Percentiles rank a stretch among this genome's conserved stretches.
Evolutionary conservation across 92 coral and sea anemone species (phyloP).

Genomic region (Micromussa lordhowensis): DNA sequence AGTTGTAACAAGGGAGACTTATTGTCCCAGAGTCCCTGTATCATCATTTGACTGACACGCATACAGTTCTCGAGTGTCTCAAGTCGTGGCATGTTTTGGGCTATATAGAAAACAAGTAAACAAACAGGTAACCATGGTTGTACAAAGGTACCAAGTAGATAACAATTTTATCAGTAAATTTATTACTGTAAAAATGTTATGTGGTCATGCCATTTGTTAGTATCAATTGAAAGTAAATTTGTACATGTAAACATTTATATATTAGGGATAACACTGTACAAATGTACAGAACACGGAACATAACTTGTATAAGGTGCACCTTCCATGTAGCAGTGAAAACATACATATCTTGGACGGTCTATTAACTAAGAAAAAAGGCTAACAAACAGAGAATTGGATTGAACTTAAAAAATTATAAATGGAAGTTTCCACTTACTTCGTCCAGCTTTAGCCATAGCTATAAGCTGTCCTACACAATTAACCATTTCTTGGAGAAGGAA

Average conservation of each 20-base stretch:
- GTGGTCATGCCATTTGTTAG: background rate
- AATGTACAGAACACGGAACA: too few relatives aligned
- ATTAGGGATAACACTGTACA: too few relatives aligned
- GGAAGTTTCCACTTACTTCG: conserved; percentile 55
- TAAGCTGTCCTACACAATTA: conserved; percentile 84
- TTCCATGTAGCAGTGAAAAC: too few relatives aligned
- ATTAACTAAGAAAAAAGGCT: too few relatives aligned
- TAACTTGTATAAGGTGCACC: too few relatives aligned
- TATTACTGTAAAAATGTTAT: background rate
- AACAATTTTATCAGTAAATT: background rate
- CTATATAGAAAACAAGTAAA: conserved; percentile 44
- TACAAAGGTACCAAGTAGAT: too few relatives aligned
- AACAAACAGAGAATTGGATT: too few relatives aligned
- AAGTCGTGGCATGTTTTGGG: conserved; percentile 85
- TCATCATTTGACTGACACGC: conserved; percentile 82
- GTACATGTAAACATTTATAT: background rate
- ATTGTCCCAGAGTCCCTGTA: conserved; percentile 88
- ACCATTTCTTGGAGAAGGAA: conserved; percentile 93
- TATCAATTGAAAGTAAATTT: background rate
- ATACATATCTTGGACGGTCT: too few relatives aligned
- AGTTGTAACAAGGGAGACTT: conserved; percentile 88
- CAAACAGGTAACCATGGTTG: background rate
- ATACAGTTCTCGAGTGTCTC: conserved; percentile 95
- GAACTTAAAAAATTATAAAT: background rate
- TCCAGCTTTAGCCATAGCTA: conserved; percentile 89